These are phyloP conservation scores for Gallinago stenura DNA, from an alignment of 2,797 vertebrate genomes.

Conservation along the genomic window DNA sequence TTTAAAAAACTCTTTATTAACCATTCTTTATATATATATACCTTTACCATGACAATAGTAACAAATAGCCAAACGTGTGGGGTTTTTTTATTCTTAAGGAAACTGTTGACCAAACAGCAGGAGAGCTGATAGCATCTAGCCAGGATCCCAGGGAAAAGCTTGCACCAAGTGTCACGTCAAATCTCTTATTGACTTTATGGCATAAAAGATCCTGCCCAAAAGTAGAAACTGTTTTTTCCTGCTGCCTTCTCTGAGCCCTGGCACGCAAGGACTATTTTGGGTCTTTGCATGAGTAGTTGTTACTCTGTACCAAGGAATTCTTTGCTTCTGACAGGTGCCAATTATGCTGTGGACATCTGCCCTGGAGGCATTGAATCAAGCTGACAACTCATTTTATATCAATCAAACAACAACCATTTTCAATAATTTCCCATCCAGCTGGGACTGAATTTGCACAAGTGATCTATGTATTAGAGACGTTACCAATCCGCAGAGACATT, in stretches of 20 bases:
- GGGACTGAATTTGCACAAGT: conserved; percentile 66
- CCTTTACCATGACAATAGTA: not conserved
- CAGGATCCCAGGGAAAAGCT: not conserved
- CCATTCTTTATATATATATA: not conserved
- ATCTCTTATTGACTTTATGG: not conserved
- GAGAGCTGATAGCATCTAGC: not conserved
- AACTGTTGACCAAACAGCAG: not conserved
- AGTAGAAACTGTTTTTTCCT: not conserved
- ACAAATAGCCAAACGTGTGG: not conserved
- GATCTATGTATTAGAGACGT: conserved; percentile 59
- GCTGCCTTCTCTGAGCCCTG: not conserved
- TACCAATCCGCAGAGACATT: conserved; percentile 58
- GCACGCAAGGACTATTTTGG: not conserved
- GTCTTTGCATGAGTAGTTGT: not conserved
- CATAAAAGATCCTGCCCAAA: not conserved
- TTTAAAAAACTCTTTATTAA: not conserved
- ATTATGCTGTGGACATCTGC: conserved; percentile 64
- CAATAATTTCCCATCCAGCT: conserved; percentile 65
- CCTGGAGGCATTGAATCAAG: conserved; percentile 59
- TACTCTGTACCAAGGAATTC: conserved; percentile 52
- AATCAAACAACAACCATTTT: conserved; percentile 58
- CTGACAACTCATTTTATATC: conserved; percentile 70
- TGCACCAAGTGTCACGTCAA: not conserved
- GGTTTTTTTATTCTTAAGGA: not conserved
- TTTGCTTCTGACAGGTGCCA: conserved; percentile 64